Base-by-base conservation (phyloP, 2,113 vertebrate species). In the Scartelaos histophorus region DNA sequence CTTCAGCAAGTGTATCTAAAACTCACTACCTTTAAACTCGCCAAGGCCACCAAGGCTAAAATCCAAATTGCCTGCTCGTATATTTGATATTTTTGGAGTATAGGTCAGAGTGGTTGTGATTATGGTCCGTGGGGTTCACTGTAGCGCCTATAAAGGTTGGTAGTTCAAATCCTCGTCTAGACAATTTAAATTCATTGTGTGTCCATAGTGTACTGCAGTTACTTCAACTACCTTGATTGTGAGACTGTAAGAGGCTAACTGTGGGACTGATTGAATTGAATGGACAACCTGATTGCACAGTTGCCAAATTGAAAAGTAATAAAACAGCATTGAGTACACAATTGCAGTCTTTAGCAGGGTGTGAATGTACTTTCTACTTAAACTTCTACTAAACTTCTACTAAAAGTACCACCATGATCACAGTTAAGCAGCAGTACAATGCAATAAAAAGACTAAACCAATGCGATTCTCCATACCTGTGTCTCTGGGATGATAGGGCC, bases 401-500 rank as follows among this genome's bases (percentile, higher is more conserved):
- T n/a, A 49, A 49, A 49, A 49, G 5, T 5, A 16, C 47, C 13
- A 49, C 13, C 13, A 6, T 16, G 3, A 15, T 13, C 17, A 49
- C 49, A 19, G 49, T 17, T 51, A 21, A 54, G 1, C 19, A 22
- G 7, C 54, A 56, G n/a, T 22, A 22, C 56, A 58, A 15, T 58
- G 24, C 13, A 15, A 25, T 7, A 3, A 7, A 35, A 62, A 62
- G 56, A 21, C 51, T 1, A 17, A 22, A 22, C 5, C 11, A 1
- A 25, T 17, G 16, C 16, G 17, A 12, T 17, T 24, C 66, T 19
- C 13, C 25, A 61, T 92, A 98, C 98, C 97, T 99, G 97, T 66
- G 97, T 99, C 87, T 99, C 98, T 0, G 98, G 98, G 85, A 99
- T 94, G 86, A 99, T 90, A 69, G 98, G 96, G 22, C 95, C 97